Percentiles rank a stretch among this genome's conserved stretches.
Evolutionary conservation across 2,113 vertebrate species (phyloP).

Genomic region (Cricetomys ansorgei): DNA sequence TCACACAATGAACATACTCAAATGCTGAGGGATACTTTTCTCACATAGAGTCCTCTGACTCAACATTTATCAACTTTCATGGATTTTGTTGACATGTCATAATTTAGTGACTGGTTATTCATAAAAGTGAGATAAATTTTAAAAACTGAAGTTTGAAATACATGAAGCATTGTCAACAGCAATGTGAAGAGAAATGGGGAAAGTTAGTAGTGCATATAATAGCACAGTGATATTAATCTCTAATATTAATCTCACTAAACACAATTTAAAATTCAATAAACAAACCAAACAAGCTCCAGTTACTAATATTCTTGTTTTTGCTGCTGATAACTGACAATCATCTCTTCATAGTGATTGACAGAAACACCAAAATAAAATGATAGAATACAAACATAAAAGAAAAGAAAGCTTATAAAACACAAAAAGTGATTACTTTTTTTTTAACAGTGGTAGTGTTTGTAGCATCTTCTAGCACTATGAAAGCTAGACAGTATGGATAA

Average conservation of each 20-base stretch:
- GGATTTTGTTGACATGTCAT: not conserved
- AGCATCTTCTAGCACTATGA: not conserved
- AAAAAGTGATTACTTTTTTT: not conserved
- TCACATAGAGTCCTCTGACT: not conserved
- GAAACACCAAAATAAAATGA: not conserved
- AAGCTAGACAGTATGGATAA: not conserved
- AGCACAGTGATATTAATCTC: not conserved
- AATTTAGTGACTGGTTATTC: not conserved
- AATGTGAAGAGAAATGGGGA: not conserved
- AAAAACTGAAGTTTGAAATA: not conserved
- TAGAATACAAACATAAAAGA: not conserved
- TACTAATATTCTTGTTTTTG: not conserved
- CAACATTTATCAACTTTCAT: not conserved
- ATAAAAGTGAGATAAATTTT: not conserved
- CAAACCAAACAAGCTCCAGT: not conserved
- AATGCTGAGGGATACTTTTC: not conserved
- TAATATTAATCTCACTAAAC: not conserved
- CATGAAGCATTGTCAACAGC: not conserved
- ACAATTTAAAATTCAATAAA: not conserved
- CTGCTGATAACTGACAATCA: not conserved
- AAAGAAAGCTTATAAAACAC: not conserved
- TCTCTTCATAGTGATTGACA: not conserved
- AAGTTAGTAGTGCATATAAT: not conserved
- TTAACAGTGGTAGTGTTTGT: too few species aligned
- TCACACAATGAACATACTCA: not conserved